Conservation (phyloP, 2,888 invertebrate species). For the Bellardia bayeri region DNA sequence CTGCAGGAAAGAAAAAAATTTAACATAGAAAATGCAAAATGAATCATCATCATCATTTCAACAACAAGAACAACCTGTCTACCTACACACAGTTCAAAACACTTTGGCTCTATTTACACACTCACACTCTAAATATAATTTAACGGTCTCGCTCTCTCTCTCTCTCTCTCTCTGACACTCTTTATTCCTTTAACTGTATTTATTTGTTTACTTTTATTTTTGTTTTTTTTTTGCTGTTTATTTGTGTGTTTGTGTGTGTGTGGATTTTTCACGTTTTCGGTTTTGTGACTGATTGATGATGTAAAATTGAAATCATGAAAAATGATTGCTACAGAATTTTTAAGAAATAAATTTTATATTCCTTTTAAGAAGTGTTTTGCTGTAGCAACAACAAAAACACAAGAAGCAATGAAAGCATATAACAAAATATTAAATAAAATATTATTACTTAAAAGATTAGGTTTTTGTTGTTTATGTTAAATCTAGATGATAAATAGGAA, state of each 20-base stretch:
- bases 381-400: too few species aligned
- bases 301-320: slow-evolving; percentile 49
- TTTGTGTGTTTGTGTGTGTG: not conserved
- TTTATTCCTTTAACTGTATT: slow-evolving; percentile 9
- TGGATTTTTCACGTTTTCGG: slow-evolving; percentile 33
- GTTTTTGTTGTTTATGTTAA: not conserved
- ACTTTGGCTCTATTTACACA: not conserved
- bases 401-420: too few species aligned
- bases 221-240: not conserved
- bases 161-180: too few species aligned
- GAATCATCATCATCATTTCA: not conserved
- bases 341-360: slow-evolving; percentile 6
- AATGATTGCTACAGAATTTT: slow-evolving; percentile 21
- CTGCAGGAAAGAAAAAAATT: too few species aligned
- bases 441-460: not conserved
- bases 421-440: not conserved
- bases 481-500: not conserved
- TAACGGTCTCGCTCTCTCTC: slow-evolving; percentile 27
- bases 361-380: too few species aligned
- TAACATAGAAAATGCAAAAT: not conserved
- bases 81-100: slow-evolving; percentile 20
- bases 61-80: slow-evolving; percentile 16
- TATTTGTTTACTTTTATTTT: not conserved
- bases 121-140: slow-evolving; percentile 21
- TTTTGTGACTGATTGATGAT: slow-evolving; percentile 57